Percentiles rank a stretch among this genome's conserved stretches.
Conservation (phyloP, 37 sponge, comb jelly and placozoan genomes). For the Spongilla lacustris region DNA sequence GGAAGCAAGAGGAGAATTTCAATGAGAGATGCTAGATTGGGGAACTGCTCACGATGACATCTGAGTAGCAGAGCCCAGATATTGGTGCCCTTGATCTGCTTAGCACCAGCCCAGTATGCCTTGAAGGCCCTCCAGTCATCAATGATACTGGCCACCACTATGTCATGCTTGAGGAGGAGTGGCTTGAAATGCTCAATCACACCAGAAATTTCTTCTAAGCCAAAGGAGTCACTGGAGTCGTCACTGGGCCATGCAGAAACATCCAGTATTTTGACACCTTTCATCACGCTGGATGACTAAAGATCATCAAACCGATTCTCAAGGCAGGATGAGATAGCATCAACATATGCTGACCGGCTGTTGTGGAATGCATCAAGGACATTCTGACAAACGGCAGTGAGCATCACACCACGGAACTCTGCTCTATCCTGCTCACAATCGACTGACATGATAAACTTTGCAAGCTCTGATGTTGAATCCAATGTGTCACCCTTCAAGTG, state of each 20-base stretch:
- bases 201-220: not conserved
- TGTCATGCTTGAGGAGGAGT: slow-evolving; percentile 3
- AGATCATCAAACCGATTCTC: slow-evolving; percentile 31
- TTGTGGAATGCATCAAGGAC: slow-evolving; percentile 22
- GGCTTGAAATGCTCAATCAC: slow-evolving; percentile 30
- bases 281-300: not conserved
- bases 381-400: not conserved
- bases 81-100: not conserved
- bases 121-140: slow-evolving; percentile 31
- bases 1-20: slow-evolving; percentile 27
- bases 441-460: slow-evolving; percentile 5
- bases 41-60: slow-evolving; percentile 10
- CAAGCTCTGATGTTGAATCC: slow-evolving; percentile 3
- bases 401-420: slow-evolving; percentile 2
- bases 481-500: no score
- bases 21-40: slow-evolving; percentile 34
- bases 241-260: slow-evolving; percentile 17
- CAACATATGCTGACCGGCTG: not conserved
- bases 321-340: not conserved
- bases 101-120: not conserved
- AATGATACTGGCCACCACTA: not conserved
- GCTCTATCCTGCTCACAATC: not conserved
- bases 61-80: slow-evolving; percentile 36
- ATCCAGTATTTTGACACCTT: slow-evolving; percentile 20
- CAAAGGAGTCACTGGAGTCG: not conserved